phyloP scores from a whole-genome alignment of 92 coral and sea anemone genomes.

The Zoanthus gigantus region DNA sequence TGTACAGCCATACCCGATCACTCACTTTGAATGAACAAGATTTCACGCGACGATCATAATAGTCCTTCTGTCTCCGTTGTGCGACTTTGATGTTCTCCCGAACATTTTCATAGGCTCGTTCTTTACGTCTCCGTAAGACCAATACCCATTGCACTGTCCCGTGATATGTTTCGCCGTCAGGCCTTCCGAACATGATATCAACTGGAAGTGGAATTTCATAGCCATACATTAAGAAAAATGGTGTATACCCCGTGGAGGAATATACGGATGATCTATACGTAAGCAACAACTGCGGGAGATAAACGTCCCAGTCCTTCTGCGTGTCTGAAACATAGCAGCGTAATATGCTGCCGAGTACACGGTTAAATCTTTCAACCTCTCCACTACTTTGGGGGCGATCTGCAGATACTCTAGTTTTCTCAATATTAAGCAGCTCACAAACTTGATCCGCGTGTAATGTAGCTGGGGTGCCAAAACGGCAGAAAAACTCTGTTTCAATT shows the following conservation, averaged over 20 bases:
- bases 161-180: neutral
- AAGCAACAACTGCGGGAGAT: constrained; percentile 30
- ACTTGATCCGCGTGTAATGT: neutral
- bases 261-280: constrained; percentile 21
- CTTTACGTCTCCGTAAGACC: neutral
- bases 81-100: neutral
- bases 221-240: constrained; percentile 11
- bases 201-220: constrained; percentile 20
- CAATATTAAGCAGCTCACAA: constrained; percentile 1
- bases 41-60: constrained; percentile 18
- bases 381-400: constrained; percentile 24
- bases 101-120: constrained; percentile 1
- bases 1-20: constrained; percentile 12
- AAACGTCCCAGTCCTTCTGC: constrained; percentile 22
- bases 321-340: constrained; percentile 39
- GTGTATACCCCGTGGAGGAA: neutral
- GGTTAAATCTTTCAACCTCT: constrained; percentile 30
- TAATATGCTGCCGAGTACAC: constrained; percentile 29
- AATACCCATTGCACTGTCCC: constrained; percentile 16
- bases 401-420: constrained; percentile 14
- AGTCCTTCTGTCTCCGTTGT: constrained; percentile 9
- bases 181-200: constrained; percentile 34
- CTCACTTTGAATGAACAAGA: constrained; percentile 19
- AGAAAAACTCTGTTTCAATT: constrained; percentile 5
- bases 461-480: neutral